Conservation (phyloP, 1,140 invertebrate genomes). For the Dreissena polymorpha region DNA sequence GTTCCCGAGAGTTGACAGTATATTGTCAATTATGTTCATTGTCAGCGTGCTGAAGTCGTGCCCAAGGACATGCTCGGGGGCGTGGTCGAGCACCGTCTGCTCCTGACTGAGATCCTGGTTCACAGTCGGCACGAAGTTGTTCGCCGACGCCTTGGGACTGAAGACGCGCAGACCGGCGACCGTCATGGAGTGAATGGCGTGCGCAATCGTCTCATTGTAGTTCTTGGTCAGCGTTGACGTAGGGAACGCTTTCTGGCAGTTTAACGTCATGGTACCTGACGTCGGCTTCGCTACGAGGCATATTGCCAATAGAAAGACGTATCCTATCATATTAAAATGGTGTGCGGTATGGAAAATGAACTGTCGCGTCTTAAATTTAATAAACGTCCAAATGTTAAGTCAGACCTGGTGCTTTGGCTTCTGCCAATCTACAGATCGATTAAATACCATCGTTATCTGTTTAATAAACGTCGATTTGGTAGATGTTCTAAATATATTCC, state of each 20-base stretch:
- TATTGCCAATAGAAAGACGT: no score
- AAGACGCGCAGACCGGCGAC: slow-evolving; percentile 68
- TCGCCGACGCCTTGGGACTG: slow-evolving; percentile 57
- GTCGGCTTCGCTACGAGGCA: no score
- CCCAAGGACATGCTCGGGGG: slow-evolving; percentile 57
- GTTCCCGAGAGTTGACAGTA: slow-evolving; percentile 65
- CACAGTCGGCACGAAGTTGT: slow-evolving; percentile 69
- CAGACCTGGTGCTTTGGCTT: no score
- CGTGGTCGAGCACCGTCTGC: slow-evolving; percentile 62
- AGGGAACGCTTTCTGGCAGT: slow-evolving; percentile 52
- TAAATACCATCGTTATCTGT: no score
- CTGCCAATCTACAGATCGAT: no score
- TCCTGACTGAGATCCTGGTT: slow-evolving; percentile 64
- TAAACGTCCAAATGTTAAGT: no score
- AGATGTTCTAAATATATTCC: no score
- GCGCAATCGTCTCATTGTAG: slow-evolving; percentile 73
- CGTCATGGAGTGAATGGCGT: slow-evolving; percentile 72
- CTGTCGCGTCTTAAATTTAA: no score
- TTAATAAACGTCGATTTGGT: no score
- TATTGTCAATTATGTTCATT: slow-evolving; percentile 71
- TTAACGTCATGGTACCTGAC: not conserved
- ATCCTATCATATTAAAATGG: no score
- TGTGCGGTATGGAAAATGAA: no score
- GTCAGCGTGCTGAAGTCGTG: slow-evolving; percentile 60
- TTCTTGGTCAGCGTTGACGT: slow-evolving; percentile 56